These are phyloP conservation scores for Vanessa tameamea DNA, from an alignment of 1,140 invertebrate genomes.

Conservation along the genomic window DNA sequence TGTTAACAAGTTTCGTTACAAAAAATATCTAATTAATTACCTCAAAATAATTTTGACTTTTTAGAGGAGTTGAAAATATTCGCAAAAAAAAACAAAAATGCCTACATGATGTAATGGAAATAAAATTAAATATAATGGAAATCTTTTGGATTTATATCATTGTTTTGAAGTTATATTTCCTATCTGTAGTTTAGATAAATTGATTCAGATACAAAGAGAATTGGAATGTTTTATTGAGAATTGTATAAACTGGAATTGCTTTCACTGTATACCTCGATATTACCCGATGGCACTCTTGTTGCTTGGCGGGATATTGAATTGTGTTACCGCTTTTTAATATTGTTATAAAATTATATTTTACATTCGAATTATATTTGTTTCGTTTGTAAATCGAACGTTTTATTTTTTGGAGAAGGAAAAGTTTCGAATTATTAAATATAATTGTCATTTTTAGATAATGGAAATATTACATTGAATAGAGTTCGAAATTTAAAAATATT, in stretches of 20 bases:
- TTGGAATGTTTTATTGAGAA: constrained; percentile 19
- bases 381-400: neutral
- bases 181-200: constrained; percentile 10
- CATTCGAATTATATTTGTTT: neutral
- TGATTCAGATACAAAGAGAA: constrained; percentile 7
- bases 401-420: neutral
- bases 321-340: constrained; percentile 21
- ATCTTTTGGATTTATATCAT: too few relatives aligned
- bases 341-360: constrained; percentile 5
- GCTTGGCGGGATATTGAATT: constrained; percentile 19
- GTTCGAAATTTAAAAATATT: too few relatives aligned
- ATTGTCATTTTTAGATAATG: too few relatives aligned
- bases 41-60: too few relatives aligned
- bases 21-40: too few relatives aligned
- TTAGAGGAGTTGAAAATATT: too few relatives aligned
- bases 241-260: constrained; percentile 20
- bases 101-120: too few relatives aligned
- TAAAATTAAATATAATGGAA: too few relatives aligned
- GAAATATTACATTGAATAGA: too few relatives aligned
- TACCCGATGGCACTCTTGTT: constrained; percentile 18
- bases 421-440: too few relatives aligned
- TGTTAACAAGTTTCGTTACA: too few relatives aligned
- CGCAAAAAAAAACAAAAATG: too few relatives aligned
- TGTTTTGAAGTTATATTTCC: constrained; percentile 2
- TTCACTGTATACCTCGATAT: constrained; percentile 4